Evolutionary conservation across 2,888 invertebrate genomes (phyloP).

Genomic region (Orthonychiurus folsomi): DNA sequence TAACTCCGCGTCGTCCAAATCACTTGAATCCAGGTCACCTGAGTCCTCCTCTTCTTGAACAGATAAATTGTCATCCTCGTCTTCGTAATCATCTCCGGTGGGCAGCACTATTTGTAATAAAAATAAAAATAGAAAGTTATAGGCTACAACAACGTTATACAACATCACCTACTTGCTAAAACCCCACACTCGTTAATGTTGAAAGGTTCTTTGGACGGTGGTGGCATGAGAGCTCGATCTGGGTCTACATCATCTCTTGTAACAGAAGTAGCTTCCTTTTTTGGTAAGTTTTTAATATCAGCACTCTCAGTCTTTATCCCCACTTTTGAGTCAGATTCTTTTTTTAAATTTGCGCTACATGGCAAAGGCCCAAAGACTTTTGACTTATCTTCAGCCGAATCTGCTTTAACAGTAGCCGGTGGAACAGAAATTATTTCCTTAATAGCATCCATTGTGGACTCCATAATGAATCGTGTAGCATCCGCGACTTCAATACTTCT

Average conservation of each 20-base stretch:
- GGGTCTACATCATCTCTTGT: constrained; percentile 17
- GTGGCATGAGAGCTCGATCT: constrained; percentile 38
- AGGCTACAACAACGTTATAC: neutral
- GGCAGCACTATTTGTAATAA: too few species aligned
- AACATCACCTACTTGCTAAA: neutral
- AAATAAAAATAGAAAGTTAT: too few species aligned
- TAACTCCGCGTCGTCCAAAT: constrained; percentile 81
- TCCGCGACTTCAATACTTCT: neutral
- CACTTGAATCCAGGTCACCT: constrained; percentile 56
- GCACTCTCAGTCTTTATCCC: neutral
- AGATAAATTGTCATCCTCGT: constrained; percentile 13
- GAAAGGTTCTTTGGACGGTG: constrained; percentile 25
- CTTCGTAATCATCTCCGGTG: neutral
- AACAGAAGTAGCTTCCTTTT: neutral
- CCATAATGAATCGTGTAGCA: constrained; percentile 45
- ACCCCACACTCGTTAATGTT: constrained; percentile 4
- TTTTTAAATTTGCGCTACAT: too few species aligned
- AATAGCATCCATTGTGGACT: constrained; percentile 48
- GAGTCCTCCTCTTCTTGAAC: constrained; percentile 30
- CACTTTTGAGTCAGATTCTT: neutral
- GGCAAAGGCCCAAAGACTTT: too few species aligned
- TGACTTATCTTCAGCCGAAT: neutral
- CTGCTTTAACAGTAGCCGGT: constrained; percentile 4
- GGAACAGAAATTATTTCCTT: constrained; percentile 43
- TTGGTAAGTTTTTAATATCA: neutral